Percentiles rank a stretch among this genome's conserved stretches.
Evolutionary conservation across 2,888 invertebrate genomes (phyloP).

Genomic region (Hemaris fuciformis): DNA sequence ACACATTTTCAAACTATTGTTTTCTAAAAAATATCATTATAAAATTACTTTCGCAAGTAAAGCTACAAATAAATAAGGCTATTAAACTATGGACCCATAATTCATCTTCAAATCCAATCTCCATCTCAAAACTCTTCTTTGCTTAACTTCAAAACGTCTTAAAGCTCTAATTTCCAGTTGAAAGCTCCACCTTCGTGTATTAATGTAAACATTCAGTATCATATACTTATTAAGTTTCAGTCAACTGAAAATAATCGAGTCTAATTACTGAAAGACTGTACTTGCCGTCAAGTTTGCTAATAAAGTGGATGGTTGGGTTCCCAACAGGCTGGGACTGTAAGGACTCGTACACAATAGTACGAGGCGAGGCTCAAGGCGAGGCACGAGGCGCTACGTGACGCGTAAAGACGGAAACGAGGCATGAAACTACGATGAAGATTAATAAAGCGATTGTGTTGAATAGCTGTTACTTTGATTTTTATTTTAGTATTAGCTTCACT

Average conservation of each 20-base stretch:
- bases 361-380: neutral
- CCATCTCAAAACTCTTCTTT: no score
- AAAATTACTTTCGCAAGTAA: no score
- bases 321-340: constrained; percentile 44
- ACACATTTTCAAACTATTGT: no score
- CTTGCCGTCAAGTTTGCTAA: constrained; percentile 74
- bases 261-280: constrained; percentile 73
- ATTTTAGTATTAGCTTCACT: neutral
- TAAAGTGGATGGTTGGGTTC: constrained; percentile 74
- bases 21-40: no score
- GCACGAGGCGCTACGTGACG: constrained; percentile 1
- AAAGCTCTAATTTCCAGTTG: neutral
- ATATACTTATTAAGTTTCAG: constrained; percentile 42
- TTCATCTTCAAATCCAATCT: no score
- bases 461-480: neutral
- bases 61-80: no score
- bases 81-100: no score
- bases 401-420: neutral
- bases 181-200: neutral
- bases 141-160: no score
- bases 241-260: constrained; percentile 69
- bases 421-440: neutral
- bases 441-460: neutral
- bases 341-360: constrained; percentile 29
- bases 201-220: constrained; percentile 18